These are phyloP conservation scores for Alca torda DNA, from an alignment of 2,797 vertebrate genomes.

Conservation along the genomic window DNA sequence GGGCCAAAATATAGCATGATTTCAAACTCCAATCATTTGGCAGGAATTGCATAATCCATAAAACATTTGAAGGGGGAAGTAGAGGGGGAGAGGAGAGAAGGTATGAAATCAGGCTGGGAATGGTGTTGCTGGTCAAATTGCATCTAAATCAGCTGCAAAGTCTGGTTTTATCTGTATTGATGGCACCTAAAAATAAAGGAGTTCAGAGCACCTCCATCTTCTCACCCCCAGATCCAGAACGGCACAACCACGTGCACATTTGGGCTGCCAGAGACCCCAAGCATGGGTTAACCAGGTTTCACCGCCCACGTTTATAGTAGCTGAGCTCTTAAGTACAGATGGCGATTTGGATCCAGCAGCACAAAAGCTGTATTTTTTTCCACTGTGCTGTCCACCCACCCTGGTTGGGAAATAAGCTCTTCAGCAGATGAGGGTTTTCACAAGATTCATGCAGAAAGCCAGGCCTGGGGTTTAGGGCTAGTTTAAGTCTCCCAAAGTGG, in stretches of 20 bases:
- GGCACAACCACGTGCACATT: not conserved
- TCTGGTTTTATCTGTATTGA: not conserved
- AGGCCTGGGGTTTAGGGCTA: not conserved
- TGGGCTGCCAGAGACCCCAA: not conserved
- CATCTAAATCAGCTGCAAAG: not conserved
- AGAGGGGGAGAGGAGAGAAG: not conserved
- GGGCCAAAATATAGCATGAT: not conserved
- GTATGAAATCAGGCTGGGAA: not conserved
- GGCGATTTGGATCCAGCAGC: not conserved
- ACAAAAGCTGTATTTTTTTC: not conserved
- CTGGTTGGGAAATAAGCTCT: not conserved
- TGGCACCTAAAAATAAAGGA: not conserved
- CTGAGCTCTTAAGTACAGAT: not conserved
- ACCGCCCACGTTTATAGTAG: not conserved
- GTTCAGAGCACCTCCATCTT: not conserved
- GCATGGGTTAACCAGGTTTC: not conserved
- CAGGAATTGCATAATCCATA: conserved; percentile 25
- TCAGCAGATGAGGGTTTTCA: not conserved
- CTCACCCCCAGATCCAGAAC: not conserved
- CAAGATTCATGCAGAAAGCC: not conserved
- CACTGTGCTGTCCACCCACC: not conserved
- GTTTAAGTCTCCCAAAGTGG: not conserved
- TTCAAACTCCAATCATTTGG: conserved; percentile 39
- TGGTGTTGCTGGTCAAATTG: not conserved
- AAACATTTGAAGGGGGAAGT: not conserved